Evolutionary conservation across 2,113 vertebrate species (phyloP).

Genomic region (Bettongia penicillata): DNA sequence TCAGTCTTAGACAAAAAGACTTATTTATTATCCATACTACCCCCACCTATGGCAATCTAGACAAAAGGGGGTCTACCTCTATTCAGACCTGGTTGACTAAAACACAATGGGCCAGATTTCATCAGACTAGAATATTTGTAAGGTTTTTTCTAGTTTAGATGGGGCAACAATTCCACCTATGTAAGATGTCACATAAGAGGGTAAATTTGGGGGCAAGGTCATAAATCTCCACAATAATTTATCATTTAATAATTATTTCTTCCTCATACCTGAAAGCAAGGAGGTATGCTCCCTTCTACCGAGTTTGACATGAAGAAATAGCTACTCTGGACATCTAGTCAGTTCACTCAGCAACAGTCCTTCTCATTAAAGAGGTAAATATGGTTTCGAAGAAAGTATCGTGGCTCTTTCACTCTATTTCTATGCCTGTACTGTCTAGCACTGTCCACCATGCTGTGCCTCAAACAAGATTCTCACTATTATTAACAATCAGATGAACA

Average conservation of each 20-base stretch:
- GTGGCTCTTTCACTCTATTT: neutral
- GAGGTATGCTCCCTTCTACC: neutral
- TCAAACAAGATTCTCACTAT: neutral
- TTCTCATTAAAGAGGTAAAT: neutral
- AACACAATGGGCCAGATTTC: too few species aligned
- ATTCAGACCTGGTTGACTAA: neutral
- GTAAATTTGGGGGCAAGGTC: neutral
- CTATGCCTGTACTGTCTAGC: neutral
- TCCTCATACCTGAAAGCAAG: neutral
- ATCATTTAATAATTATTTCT: neutral
- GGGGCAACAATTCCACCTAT: too few species aligned
- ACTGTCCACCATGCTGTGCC: neutral
- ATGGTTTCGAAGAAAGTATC: neutral
- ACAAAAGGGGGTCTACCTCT: neutral
- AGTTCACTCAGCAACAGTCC: neutral
- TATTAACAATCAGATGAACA: neutral
- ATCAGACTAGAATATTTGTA: neutral
- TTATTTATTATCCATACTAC: neutral
- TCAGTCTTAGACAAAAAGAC: neutral
- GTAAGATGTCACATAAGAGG: too few species aligned
- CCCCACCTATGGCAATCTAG: neutral
- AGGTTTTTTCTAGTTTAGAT: neutral
- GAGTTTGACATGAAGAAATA: neutral
- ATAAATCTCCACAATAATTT: neutral
- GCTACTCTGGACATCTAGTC: neutral